Base-by-base conservation (phyloP, 2,888 invertebrate genomes). In the Meiosimyza decipiens region DNA sequence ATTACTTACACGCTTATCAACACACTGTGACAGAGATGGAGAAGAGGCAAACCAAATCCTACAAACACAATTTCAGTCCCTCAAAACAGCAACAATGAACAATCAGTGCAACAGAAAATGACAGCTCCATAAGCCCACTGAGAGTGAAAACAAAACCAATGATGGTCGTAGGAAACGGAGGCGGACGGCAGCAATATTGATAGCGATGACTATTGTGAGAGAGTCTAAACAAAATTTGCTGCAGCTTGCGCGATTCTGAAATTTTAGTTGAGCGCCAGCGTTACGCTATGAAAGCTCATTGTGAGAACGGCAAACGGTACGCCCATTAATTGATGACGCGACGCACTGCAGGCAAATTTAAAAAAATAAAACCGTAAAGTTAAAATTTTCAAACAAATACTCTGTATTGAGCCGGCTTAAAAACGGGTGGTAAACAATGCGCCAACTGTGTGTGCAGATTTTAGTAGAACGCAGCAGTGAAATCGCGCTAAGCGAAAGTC, bases 281-380 rank as follows among this genome's bases (percentile, higher is more conserved):
- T 18, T 64, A 15, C 64, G 51, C 22, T 22, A 51, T 12, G 64
- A 64, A 64, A 64, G 64, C 64, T 51, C 64, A 50, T 50, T 15
- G 12, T 18, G 18, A 9, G 40, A 1, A 40, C 40, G 40, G 40
- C 1, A 9, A 9, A 40, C 9, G 6, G 40, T 9, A 40, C 40
- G 9, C 9, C 9, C 9, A 40, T 40, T 9, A 40, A 40, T 40
- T 40, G 9, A 9, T 40, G 40, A 40, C 40, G 40, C 40, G 1
- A 3, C 40, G 40, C 40, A 40, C 6, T 40, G 40, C 40, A 40
- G 40, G 9, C 3, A 40, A 40, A 40, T 40, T 40, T 28, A 40
- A 40, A 40, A 40, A 40, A 40, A 6, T 1, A 40, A 40, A 40
- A 40, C 2, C 40, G 40, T 40, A 9, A 40, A 40, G 40, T 40